Percentiles rank a stretch among this genome's conserved stretches.
Conservation (phyloP, 64 coral and sea anemone species). For the Pocillopora verrucosa region DNA sequence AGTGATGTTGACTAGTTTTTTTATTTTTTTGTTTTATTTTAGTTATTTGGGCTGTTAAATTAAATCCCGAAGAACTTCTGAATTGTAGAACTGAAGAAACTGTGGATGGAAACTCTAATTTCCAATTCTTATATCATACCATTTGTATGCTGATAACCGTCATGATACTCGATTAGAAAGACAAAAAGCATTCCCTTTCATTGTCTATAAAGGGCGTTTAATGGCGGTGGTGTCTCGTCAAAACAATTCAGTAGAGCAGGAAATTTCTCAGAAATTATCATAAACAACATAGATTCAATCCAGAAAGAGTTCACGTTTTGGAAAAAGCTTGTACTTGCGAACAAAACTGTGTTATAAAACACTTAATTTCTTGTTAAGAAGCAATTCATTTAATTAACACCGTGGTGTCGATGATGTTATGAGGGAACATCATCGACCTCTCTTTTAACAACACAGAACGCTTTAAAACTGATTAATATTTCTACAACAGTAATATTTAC, state of each 20-base stretch:
- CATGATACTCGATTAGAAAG: neutral
- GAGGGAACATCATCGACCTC: no score
- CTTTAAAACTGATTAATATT: no score
- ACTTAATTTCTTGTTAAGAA: neutral
- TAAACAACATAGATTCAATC: no score
- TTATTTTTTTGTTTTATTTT: no score
- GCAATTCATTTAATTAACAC: neutral
- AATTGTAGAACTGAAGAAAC: neutral
- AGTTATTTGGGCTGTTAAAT: neutral
- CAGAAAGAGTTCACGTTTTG: no score
- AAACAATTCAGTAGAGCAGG: no score
- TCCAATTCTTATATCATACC: slow-evolving; percentile 40
- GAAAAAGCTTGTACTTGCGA: neutral
- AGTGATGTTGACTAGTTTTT: no score
- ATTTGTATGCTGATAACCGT: neutral
- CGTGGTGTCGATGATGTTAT: neutral
- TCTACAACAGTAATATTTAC: no score
- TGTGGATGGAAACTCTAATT: neutral
- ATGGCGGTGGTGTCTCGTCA: neutral
- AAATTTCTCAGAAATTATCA: no score
- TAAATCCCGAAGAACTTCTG: neutral
- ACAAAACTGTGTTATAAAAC: neutral
- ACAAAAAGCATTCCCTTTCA: neutral
- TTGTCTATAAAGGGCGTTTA: neutral
- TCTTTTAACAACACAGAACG: no score